Base-by-base conservation (phyloP, 2,888 invertebrate genomes). In the Galeopsomyia nigrocyanea region DNA sequence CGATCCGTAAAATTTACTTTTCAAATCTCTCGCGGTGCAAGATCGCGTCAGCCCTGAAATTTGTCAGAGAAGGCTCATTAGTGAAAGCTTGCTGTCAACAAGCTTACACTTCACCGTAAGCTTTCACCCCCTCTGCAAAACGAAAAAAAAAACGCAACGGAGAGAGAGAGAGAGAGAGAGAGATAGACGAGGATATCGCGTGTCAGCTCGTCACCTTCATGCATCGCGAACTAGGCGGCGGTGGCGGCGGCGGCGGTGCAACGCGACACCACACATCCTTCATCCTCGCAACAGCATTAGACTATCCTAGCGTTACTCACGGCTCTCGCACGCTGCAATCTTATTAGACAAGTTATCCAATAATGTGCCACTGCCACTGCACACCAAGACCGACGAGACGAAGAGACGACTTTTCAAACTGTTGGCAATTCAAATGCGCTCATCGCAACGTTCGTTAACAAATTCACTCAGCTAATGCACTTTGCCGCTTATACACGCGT, bases 261-360 rank as follows among this genome's bases (percentile, higher is more conserved):
- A 61, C 17, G 56, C 71, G 50, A 58, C 56, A 64, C 31, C 56
- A 50, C 14, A 57, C 19, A 51, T 49, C 39, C 53, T 55, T 55
- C 62, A 51, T 69, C 55, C 21, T 10, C 26, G 16, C 19, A 19
- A 56, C 10, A 39, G 39, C 13, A 39, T 39, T 39, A 39, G 39
- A 39, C 39, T 39, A 39, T n/a, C 39, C 39, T 39, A 10, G 39
- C 39, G 39, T 39, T 39, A 39, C 39, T 39, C 39, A 39, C 10
- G 7, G 13, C 39, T 39, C 39, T 39, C 39, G 7, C 39, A 39
- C 26, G 5, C 10, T 39, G 39, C 39, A 39, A 39, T 39, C 39
- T 39, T 76, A 78, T 78, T 78, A 77, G 76, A 63, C 71, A 70
- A 75, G 75, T 77, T 78, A 75, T 76, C 74, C 69, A 71, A 76